phyloP scores from a whole-genome alignment of 2,797 vertebrate genomes.

The Myripristis murdjan region DNA sequence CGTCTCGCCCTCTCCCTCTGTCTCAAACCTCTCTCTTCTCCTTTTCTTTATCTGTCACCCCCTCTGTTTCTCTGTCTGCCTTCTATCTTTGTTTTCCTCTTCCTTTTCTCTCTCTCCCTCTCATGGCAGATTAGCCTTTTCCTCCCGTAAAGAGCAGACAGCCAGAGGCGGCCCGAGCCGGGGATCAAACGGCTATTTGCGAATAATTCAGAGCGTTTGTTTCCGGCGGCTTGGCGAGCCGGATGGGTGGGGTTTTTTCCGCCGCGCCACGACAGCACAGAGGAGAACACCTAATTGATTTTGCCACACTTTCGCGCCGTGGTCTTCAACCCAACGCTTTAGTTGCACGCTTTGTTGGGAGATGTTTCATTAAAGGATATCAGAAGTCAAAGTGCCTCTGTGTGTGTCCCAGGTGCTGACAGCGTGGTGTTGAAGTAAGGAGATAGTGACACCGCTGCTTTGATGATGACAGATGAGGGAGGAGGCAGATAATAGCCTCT shows the following conservation, averaged over 20 bases:
- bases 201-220: constrained; percentile 15
- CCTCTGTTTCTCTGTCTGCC: constrained; percentile 9
- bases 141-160: constrained; percentile 26
- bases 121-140: constrained; percentile 44
- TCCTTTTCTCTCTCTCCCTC: constrained; percentile 21
- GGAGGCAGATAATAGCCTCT: constrained; percentile 61
- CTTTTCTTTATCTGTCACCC: constrained; percentile 18
- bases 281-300: not conserved
- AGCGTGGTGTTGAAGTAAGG: constrained; percentile 42
- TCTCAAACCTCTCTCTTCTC: not conserved
- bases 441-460: constrained; percentile 55
- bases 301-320: not conserved
- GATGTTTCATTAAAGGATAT: not conserved
- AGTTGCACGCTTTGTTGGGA: not conserved
- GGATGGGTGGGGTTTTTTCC: not conserved
- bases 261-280: not conserved
- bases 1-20: constrained; percentile 22
- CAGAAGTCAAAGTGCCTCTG: constrained; percentile 7
- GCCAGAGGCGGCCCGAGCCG: constrained; percentile 8
- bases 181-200: constrained; percentile 26
- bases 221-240: constrained; percentile 5
- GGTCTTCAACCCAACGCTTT: constrained; percentile 14
- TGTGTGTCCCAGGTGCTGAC: constrained; percentile 39
- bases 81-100: not conserved
- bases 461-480: constrained; percentile 69